A percentile compares a stretch with the other conserved stretches of the same genome.
phyloP scores from a whole-genome alignment of 2,113 vertebrate species.

The Zosterops pallidus region DNA sequence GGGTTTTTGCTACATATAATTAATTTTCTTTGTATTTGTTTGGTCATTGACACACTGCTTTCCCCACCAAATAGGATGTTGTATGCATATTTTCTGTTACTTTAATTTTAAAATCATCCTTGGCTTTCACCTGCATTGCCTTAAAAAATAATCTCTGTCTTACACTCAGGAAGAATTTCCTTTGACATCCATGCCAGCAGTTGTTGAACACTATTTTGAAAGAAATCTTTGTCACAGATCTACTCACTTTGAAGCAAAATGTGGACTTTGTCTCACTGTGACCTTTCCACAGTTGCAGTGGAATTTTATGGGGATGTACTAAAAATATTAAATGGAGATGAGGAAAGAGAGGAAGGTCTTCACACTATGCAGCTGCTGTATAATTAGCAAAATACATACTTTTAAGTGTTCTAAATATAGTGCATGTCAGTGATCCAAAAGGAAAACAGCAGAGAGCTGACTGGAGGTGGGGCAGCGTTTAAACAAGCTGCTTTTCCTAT shows the following conservation, averaged over 20 bases:
- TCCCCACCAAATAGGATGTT: background rate
- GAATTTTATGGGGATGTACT: background rate
- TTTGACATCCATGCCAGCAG: background rate
- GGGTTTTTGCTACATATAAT: background rate
- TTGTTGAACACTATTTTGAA: background rate
- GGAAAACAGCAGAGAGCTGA: background rate
- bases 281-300: background rate
- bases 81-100: background rate
- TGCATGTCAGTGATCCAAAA: background rate
- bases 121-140: background rate
- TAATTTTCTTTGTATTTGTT: background rate
- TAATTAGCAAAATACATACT: background rate
- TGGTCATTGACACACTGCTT: background rate
- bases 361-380: background rate
- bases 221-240: background rate
- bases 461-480: background rate
- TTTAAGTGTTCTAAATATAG: background rate
- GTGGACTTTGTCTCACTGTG: background rate
- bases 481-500: background rate
- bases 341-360: background rate
- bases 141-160: background rate
- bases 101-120: background rate
- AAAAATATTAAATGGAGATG: background rate
- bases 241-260: background rate
- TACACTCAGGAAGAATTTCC: background rate